Evolutionary conservation across 1,140 invertebrate species (phyloP).

Genomic region (Kradibia gibbosae): DNA sequence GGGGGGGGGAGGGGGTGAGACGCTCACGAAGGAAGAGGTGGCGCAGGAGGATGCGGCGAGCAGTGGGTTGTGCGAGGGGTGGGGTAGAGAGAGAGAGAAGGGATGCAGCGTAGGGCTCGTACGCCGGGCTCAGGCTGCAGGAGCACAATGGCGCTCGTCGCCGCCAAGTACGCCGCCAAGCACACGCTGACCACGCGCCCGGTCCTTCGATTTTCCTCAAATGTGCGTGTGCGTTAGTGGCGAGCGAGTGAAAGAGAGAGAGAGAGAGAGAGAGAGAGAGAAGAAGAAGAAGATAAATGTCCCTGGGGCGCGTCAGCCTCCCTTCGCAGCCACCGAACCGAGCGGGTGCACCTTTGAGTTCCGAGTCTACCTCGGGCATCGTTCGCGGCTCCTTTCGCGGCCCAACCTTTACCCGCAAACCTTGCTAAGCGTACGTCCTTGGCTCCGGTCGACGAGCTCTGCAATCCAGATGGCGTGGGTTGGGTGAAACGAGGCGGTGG

Average conservation of each 20-base stretch:
- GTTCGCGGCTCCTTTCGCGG: too few species aligned
- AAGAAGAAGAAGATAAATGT: not conserved
- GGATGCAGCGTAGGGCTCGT: not conserved
- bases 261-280: not conserved
- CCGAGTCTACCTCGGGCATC: too few species aligned
- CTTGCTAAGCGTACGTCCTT: too few species aligned
- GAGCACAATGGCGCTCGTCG: not conserved
- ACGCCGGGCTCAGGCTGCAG: conserved; percentile 8
- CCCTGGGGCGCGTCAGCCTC: not conserved
- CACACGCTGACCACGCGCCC: not conserved
- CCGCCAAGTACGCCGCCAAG: conserved; percentile 17
- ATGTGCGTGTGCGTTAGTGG: conserved; percentile 13
- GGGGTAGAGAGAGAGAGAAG: not conserved
- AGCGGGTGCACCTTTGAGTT: not conserved
- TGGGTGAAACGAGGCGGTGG: too few species aligned
- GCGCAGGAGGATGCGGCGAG: too few species aligned
- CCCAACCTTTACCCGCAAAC: too few species aligned
- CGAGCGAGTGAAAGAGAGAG: not conserved
- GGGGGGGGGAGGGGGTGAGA: too few species aligned
- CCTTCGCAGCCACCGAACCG: too few species aligned
- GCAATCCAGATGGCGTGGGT: too few species aligned
- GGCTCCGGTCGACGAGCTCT: too few species aligned
- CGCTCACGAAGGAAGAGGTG: too few species aligned
- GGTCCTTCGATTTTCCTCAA: not conserved
- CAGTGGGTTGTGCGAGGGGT: too few species aligned